Conservation (phyloP, 30 jellyfish, hydroid and myxozoan genomes). For the Sanderia malayensis region DNA sequence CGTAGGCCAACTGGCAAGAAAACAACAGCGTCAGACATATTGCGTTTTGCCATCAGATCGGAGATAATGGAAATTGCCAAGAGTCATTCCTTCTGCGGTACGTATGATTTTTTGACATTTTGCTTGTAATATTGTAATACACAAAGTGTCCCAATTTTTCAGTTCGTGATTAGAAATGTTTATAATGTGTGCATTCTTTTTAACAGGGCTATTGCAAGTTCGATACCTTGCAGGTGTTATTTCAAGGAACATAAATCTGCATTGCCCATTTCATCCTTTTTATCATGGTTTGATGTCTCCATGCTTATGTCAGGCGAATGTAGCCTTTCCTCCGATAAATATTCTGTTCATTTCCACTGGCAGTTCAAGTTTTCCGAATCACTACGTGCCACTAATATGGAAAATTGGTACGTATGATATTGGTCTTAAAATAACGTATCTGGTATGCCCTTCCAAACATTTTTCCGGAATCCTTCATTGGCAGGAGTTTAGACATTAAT, state of each 20-base stretch:
- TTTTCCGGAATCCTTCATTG: no score
- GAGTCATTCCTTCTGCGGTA: not conserved
- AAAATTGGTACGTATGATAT: not conserved
- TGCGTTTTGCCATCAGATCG: not conserved
- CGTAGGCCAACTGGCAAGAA: not conserved
- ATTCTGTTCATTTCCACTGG: not conserved
- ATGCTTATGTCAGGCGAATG: not conserved
- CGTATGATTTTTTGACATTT: not conserved
- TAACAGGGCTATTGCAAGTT: not conserved
- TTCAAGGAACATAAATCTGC: not conserved
- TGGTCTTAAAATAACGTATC: no score
- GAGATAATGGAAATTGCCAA: not conserved
- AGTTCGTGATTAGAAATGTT: not conserved
- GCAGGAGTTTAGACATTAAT: no score
- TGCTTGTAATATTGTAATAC: no score
- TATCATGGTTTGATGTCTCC: not conserved
- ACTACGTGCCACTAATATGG: not conserved
- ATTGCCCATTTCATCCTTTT: not conserved
- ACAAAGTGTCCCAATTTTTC: not conserved
- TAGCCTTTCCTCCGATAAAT: not conserved
- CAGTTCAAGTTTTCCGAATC: not conserved
- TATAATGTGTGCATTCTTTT: not conserved
- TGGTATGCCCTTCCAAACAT: no score
- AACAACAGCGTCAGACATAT: not conserved
- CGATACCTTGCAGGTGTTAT: not conserved